Base-by-base conservation (phyloP, 2,113 vertebrate species). In the Perca flavescens region DNA sequence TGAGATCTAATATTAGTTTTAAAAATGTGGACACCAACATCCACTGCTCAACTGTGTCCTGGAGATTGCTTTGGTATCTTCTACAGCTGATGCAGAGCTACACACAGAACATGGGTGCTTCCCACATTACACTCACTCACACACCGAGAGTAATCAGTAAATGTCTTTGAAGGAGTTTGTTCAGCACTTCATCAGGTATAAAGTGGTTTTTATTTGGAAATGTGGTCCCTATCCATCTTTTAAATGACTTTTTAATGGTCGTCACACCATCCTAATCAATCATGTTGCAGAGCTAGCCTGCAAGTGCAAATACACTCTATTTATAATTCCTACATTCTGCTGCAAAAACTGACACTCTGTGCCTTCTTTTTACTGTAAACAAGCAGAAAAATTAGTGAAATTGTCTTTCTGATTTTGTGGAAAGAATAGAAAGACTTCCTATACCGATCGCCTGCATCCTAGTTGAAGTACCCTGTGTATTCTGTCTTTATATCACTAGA, bases 181-280 rank as follows among this genome's bases (percentile, higher is more conserved):
- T 94, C 94, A 93, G 94, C 93, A 94, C 92, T 94, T 94, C 94
- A 94, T 94, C 94, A 94, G 94, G 93, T 94, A 94, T 94, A 93
- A 93, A 94, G 94, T 93, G 94, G 93, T 94, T 94, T 94, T 94
- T 94, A 94, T 94, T 94, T 94, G 91, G 93, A 94, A 93, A 95
- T 91, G 94, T 94, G 91, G 93, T 93, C 92, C 92, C 94, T 94
- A 95, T 95, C 94, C 94, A 95, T 95, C 95, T 95, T 95, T 93
- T 94, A 95, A 96, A 96, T 95, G 92, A 95, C 95, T 95, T 95
- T 96, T 95, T 95, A 96, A 96, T 96, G 95, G 93, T 93, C 91
- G 90, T 94, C 92, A 92, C 93, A 91, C 94, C 88, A 93, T 91
- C 90, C 92, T 92, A 94, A 95, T 96, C 95, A 94, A 95, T 95